phyloP scores from a whole-genome alignment of 2,888 invertebrate species.

The Tetropium fuscum region DNA sequence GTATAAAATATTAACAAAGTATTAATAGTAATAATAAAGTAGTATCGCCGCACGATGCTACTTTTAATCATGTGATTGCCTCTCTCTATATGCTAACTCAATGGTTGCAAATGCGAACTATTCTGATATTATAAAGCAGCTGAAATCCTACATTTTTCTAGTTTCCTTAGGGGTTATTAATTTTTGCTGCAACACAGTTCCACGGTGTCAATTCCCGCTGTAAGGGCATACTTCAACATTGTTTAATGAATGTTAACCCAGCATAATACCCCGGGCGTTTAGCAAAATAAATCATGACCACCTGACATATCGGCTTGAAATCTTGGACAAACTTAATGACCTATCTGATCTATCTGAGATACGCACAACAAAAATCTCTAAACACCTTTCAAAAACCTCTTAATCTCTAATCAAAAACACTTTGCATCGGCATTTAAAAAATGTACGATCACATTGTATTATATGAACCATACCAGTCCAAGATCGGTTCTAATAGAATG shows the following conservation, averaged over 20 bases:
- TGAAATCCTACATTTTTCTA: too few species aligned
- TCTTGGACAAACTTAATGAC: conserved; percentile 39
- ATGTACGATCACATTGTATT: conserved; percentile 55
- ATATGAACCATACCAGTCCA: conserved; percentile 40
- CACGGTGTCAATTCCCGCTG: conserved; percentile 4
- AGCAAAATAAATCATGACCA: conserved; percentile 43
- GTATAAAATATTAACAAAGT: too few species aligned
- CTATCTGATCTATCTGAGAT: conserved; percentile 35
- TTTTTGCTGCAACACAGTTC: too few species aligned
- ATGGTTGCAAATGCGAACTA: too few species aligned
- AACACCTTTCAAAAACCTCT: conserved; percentile 33
- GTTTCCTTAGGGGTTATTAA: too few species aligned
- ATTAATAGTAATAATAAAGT: too few species aligned
- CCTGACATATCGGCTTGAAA: conserved; percentile 32
- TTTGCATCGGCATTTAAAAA: conserved; percentile 61
- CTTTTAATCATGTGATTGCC: too few species aligned
- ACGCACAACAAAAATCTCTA: conserved; percentile 30
- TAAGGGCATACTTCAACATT: conserved; percentile 2
- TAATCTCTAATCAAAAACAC: conserved; percentile 49
- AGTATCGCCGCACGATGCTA: too few species aligned
- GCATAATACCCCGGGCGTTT: conserved; percentile 35
- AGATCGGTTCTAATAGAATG: conserved; percentile 65
- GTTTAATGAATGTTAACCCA: conserved; percentile 20
- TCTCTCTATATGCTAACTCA: too few species aligned
- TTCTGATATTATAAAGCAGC: too few species aligned